A percentile compares a stretch with the other conserved stretches of the same genome.
These are phyloP conservation scores for Danaus plexippus DNA, from an alignment of 1,140 invertebrate species.

Conservation along the genomic window DNA sequence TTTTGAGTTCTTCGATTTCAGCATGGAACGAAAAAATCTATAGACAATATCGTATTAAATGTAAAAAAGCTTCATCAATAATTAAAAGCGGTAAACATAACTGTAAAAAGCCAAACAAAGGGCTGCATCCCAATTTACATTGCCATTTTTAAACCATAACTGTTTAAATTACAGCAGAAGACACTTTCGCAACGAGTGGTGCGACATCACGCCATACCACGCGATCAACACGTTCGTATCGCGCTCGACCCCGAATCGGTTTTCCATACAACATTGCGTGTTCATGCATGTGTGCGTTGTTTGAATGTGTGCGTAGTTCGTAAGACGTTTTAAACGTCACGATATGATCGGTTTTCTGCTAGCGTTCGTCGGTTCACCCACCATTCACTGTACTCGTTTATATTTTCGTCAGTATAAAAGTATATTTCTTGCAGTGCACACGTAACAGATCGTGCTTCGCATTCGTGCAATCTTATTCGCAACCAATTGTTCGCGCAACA, in stretches of 20 bases:
- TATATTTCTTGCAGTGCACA: slow-evolving; percentile 11
- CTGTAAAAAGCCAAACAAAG: too few relatives aligned
- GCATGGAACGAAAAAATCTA: too few relatives aligned
- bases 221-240: slow-evolving; percentile 36
- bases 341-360: slow-evolving; percentile 14
- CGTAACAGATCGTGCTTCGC: slow-evolving; percentile 1
- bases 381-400: slow-evolving; percentile 10
- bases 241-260: slow-evolving; percentile 11
- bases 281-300: slow-evolving; percentile 4
- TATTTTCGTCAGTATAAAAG: slow-evolving; percentile 18
- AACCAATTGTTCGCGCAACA: too few relatives aligned
- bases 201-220: slow-evolving; percentile 61
- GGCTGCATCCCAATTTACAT: too few relatives aligned
- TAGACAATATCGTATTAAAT: too few relatives aligned
- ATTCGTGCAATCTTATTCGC: too few relatives aligned
- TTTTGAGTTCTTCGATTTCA: too few relatives aligned
- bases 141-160: too few relatives aligned
- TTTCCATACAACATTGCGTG: slow-evolving; percentile 16
- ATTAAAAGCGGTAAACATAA: too few relatives aligned
- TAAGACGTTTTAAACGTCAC: slow-evolving; percentile 16
- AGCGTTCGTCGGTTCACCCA: slow-evolving; percentile 17
- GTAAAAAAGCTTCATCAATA: too few relatives aligned
- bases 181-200: slow-evolving; percentile 55
- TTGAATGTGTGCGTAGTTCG: slow-evolving; percentile 10
- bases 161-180: slow-evolving; percentile 9